Evolutionary conservation across 2,888 invertebrate genomes (phyloP).

Genomic region (Rotaria sp.): DNA sequence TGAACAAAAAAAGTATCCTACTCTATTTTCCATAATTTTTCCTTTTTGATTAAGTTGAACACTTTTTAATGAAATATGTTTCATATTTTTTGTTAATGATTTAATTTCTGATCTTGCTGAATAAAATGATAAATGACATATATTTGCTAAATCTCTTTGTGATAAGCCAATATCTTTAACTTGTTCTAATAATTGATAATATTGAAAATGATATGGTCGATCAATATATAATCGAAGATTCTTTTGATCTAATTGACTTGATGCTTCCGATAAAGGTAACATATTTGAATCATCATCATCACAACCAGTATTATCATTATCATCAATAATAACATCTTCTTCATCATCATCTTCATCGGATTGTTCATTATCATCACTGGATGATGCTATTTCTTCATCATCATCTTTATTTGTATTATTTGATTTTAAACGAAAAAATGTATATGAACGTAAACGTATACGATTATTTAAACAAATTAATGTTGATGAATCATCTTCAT

Average conservation of each 20-base stretch:
- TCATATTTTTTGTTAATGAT: background rate
- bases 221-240: background rate
- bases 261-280: conserved; percentile 7
- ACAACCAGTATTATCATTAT: background rate
- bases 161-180: conserved; percentile 27
- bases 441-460: background rate
- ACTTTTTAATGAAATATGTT: conserved; percentile 2
- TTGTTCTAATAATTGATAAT: conserved; percentile 1
- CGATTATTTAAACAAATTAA: background rate
- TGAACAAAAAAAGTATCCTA: too few relatives aligned
- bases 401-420: background rate
- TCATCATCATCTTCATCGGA: background rate
- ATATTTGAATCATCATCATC: background rate
- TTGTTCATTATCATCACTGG: background rate
- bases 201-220: conserved; percentile 22
- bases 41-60: conserved; percentile 23
- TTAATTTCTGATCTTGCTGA: conserved; percentile 3
- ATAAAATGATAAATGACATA: conserved; percentile 25
- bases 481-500: background rate
- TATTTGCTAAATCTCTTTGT: conserved; percentile 15
- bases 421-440: conserved; percentile 17
- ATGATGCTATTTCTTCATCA: background rate
- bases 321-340: background rate
- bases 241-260: background rate
- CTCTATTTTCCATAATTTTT: conserved; percentile 9